phyloP scores from a whole-genome alignment of 2,113 vertebrate species.

The Phocoena phocoena region DNA sequence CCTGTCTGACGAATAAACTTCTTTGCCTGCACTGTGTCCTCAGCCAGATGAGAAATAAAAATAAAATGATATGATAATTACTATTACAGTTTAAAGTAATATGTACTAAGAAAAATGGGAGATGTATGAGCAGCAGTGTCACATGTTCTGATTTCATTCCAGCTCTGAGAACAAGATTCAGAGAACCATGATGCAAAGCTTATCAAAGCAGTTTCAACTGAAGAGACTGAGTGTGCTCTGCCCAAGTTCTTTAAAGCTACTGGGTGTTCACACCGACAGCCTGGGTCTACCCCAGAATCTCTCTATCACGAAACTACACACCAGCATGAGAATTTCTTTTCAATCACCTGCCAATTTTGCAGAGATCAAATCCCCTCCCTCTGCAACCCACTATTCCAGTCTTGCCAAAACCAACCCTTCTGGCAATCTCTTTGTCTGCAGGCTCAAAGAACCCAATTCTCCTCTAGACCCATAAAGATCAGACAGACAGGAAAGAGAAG shows the following conservation, averaged over 20 bases:
- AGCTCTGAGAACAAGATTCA: slow-evolving; percentile 31
- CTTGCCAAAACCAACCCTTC: background rate
- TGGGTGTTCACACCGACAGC: background rate
- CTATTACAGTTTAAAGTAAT: slow-evolving; percentile 37
- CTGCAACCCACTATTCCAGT: background rate
- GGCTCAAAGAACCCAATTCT: slow-evolving; percentile 18
- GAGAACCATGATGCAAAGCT: background rate
- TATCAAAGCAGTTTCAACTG: background rate
- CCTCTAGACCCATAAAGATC: background rate
- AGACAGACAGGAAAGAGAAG: background rate
- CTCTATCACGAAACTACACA: background rate
- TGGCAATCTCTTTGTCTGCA: background rate
- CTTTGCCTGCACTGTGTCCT: slow-evolving; percentile 54
- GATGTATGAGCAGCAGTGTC: background rate
- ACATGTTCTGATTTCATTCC: background rate
- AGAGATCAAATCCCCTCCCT: background rate
- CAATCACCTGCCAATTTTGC: background rate
- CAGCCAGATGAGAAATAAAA: slow-evolving; percentile 68
- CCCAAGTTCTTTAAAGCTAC: background rate
- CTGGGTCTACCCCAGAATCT: background rate
- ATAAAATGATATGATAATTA: slow-evolving; percentile 61
- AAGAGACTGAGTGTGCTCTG: background rate
- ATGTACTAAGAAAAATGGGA: slow-evolving; percentile 19
- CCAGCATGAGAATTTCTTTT: background rate
- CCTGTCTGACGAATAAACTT: slow-evolving; percentile 62